Evolutionary conservation across 2,797 vertebrate genomes (phyloP), one percentile per base, ranked within the genome.

Genomic region (Pagetopsis macropterus): DNA sequence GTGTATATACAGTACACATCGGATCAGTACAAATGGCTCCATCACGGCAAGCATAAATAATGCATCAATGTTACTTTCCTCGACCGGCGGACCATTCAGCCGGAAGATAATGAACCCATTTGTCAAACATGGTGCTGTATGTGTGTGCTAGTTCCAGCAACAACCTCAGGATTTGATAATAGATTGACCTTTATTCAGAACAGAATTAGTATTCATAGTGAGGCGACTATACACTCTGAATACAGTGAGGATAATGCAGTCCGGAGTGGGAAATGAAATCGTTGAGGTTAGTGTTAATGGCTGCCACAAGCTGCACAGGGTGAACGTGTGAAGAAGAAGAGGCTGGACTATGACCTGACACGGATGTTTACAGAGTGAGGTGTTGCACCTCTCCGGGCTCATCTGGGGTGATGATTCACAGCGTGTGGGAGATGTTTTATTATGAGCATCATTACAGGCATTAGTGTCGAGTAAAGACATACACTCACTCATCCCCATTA

Each of bases 51-150:
- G 67, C 65, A 72, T 86, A 73, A 81, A 82, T 84, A 72, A 81
- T 57, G 13, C 55, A 17, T 16, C 37, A 57, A 21, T 33, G 44
- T 73, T 60, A 31, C 44, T 72, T 40, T 75, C 16, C 62, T 66
- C 16, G 49, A 49, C 54, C 46, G 75, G 73, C 14, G 45, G 63
- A 64, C 57, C 69, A 9, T 83, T 84, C 65, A 61, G 63, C 17
- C 45, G n/a, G 51, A 71, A 78, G 55, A 82, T 90, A 89, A 91
- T 89, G 78, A 90, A 83, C 65, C 72, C 70, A 89, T 93, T 91
- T 84, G 83, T 91, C 85, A 89, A 87, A 87, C 78, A 76, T 1
- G 44, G 8, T 27, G 72, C 73, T 71, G 37, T 37, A 11, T 52
- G 71, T 49, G 45, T 44, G 70, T 27, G 57, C 56, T 83, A 62